A percentile compares a stretch with the other conserved stretches of the same genome.
phyloP scores from a whole-genome alignment of 2,888 invertebrate genomes.

The Holacanthella duospinosa region DNA sequence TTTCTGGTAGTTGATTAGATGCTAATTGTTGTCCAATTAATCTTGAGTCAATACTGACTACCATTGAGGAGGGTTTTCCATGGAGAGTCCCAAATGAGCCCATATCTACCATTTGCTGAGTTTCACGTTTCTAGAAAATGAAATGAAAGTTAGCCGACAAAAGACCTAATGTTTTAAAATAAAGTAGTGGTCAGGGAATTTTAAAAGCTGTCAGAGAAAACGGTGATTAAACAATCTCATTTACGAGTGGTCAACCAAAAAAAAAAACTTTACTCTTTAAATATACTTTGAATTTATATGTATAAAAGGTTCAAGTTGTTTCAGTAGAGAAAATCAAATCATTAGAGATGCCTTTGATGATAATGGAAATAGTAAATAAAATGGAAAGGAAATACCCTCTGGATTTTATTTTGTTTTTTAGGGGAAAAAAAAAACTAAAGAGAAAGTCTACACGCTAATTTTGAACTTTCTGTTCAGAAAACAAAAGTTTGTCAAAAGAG shows the following conservation, averaged over 20 bases:
- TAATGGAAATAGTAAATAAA: not conserved
- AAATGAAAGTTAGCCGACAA: too few species aligned
- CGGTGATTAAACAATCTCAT: not conserved
- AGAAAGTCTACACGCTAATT: slow-evolving; percentile 1
- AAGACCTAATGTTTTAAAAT: not conserved
- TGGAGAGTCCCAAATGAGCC: slow-evolving; percentile 31
- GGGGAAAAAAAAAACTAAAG: not conserved
- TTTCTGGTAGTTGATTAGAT: slow-evolving; percentile 38
- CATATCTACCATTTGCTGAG: slow-evolving; percentile 19
- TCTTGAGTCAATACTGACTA: slow-evolving; percentile 38
- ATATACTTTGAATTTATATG: too few species aligned
- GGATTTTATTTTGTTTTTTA: too few species aligned
- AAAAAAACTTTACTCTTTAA: too few species aligned
- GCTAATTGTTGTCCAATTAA: slow-evolving; percentile 38
- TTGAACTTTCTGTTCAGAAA: not conserved
- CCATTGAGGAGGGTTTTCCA: slow-evolving; percentile 36
- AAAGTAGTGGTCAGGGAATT: not conserved
- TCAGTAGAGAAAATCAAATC: too few species aligned
- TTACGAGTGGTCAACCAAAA: too few species aligned
- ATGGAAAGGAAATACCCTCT: not conserved
- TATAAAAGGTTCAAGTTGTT: too few species aligned
- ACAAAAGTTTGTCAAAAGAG: not conserved
- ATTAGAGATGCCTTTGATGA: not conserved
- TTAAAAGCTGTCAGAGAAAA: too few species aligned
- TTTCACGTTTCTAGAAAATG: slow-evolving; percentile 16